These are phyloP conservation scores for Proterorhinus semilunaris DNA, from an alignment of 2,113 vertebrate genomes.

Conservation along the genomic window DNA sequence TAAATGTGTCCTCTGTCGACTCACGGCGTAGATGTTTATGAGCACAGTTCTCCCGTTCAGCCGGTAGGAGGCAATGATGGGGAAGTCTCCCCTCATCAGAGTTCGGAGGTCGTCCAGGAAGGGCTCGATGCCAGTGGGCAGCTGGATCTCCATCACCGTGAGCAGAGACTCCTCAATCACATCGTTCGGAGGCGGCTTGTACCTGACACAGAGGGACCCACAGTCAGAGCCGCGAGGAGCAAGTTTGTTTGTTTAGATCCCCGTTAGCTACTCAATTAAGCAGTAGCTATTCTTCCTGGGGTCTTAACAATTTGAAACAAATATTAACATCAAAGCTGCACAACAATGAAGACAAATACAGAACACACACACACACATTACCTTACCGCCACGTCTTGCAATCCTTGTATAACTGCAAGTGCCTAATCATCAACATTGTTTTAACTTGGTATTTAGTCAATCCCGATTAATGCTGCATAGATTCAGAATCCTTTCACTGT, in stretches of 20 bases:
- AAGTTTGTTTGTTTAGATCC: too few species aligned
- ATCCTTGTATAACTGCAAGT: neutral
- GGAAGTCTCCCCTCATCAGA: slow-evolving; percentile 77
- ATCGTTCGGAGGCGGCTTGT: slow-evolving; percentile 73
- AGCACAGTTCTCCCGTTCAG: slow-evolving; percentile 79
- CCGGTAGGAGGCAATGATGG: slow-evolving; percentile 79
- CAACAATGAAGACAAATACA: too few species aligned
- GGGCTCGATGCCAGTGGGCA: slow-evolving; percentile 83
- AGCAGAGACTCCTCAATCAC: slow-evolving; percentile 73
- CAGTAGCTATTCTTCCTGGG: too few species aligned
- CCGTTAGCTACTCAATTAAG: too few species aligned
- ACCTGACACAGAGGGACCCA: slow-evolving; percentile 70
- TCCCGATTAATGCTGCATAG: too few species aligned
- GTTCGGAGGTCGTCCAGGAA: slow-evolving; percentile 80
- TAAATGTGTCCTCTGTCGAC: slow-evolving; percentile 25
- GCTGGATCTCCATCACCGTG: slow-evolving; percentile 87
- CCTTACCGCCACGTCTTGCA: neutral
- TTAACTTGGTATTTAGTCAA: too few species aligned
- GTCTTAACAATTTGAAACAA: too few species aligned
- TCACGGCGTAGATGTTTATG: slow-evolving; percentile 83
- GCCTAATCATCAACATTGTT: too few species aligned
- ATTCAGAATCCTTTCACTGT: too few species aligned
- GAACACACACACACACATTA: neutral
- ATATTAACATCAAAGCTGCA: too few species aligned
- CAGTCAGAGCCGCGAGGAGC: neutral